phyloP scores from a whole-genome alignment of 2,797 vertebrate genomes.

The Erethizon dorsatum region DNA sequence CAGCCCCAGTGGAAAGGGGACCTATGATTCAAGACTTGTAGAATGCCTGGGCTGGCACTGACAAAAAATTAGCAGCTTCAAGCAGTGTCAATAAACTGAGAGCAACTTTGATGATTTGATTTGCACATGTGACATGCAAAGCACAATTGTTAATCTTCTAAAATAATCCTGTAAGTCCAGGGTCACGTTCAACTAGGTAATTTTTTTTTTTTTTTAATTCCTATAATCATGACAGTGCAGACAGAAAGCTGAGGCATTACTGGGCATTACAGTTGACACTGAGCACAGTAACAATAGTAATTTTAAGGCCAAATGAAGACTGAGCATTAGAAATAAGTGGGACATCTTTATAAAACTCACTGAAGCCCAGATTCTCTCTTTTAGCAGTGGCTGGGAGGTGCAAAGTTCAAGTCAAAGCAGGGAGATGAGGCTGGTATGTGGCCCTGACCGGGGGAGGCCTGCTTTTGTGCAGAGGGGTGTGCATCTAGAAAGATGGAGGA shows the following conservation, averaged over 20 bases:
- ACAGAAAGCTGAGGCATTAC: neutral
- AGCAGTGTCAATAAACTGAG: neutral
- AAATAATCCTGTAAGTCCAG: slow-evolving; percentile 15
- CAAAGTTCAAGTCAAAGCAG: neutral
- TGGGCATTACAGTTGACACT: neutral
- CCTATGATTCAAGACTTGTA: neutral
- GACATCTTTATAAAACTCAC: neutral
- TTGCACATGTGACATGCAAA: slow-evolving; percentile 25
- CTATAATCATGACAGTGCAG: neutral
- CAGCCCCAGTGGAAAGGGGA: neutral
- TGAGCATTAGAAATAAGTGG: neutral
- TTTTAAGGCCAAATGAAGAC: neutral
- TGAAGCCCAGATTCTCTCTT: neutral
- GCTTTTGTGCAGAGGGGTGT: neutral
- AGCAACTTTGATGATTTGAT: slow-evolving; percentile 6
- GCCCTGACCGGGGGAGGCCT: no score
- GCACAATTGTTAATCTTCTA: neutral
- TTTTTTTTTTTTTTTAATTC: neutral
- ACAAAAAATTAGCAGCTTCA: neutral
- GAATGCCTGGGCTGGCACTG: neutral
- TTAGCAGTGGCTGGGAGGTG: neutral
- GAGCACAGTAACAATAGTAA: neutral
- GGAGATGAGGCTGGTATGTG: neutral
- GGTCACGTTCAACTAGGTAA: neutral
- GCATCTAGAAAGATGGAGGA: neutral